phyloP scores from a whole-genome alignment of 2,797 vertebrate genomes.

The Phylloscopus collybita region DNA sequence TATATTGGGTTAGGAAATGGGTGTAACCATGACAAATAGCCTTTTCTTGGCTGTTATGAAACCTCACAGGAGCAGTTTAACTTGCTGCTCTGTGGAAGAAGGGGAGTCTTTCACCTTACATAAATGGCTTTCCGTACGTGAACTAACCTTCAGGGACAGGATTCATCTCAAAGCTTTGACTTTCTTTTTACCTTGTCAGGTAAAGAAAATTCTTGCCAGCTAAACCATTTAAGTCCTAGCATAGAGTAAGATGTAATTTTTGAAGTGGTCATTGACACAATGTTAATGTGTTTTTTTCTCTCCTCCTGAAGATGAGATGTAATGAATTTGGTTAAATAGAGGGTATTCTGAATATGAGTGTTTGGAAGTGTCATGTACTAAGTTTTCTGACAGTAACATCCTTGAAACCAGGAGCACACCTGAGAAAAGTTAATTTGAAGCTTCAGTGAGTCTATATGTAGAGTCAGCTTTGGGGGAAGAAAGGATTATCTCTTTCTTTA shows the following conservation, averaged over 20 bases:
- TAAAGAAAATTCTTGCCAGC: background rate
- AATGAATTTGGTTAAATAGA: background rate
- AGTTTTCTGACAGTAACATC: background rate
- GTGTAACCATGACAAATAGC: background rate
- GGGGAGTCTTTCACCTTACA: background rate
- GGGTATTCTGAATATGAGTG: background rate
- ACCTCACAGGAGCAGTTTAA: background rate
- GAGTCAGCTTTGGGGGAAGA: background rate
- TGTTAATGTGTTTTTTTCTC: background rate
- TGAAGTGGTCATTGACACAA: background rate
- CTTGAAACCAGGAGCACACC: background rate
- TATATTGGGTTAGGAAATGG: background rate
- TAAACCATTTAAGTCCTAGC: background rate
- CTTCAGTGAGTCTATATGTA: background rate
- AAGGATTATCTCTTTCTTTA: background rate
- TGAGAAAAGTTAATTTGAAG: background rate
- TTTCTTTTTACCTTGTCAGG: background rate
- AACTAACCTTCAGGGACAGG: background rate
- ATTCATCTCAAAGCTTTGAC: background rate
- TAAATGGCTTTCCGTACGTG: rapidly evolving
- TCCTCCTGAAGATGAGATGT: background rate
- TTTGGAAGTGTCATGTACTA: background rate
- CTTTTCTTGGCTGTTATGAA: slow-evolving; percentile 18
- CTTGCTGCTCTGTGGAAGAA: background rate
- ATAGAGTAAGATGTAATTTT: background rate